Evolutionary conservation across 2,797 vertebrate genomes (phyloP), one percentile per base, ranked within the genome.

Genomic region (Threskiornis aethiopicus): DNA sequence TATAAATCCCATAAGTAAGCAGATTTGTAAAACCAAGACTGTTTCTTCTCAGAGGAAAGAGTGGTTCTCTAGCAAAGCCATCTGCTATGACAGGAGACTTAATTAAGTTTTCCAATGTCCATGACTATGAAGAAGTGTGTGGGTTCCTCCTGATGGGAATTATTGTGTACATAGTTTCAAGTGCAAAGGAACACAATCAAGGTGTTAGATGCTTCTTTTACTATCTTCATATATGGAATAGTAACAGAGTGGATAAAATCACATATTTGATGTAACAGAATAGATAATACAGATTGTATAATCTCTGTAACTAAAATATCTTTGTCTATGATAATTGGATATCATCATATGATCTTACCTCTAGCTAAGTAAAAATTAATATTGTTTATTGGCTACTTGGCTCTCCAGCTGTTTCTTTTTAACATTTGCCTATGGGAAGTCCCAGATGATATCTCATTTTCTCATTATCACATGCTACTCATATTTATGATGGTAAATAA

Each of bases 181-280:
- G 11, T 26, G 7, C 16, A 72, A 69, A 86, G 35, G 3, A 65
- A 52, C 6, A 2, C 2, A 80, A 0, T 33, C 1, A 4, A 16
- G 3, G 7, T 39, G 26, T 62, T n/a, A 11, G 20, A n/a, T 46
- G 20, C 2, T 49, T 77, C 17, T 65, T 86, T 86, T 69, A 11
- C 13, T 51, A 8, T 33, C 6, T 77, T 80, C 1, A 1, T 66
- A 2, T 42, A 16, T 13, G 80, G 25, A 69, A 46, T 54, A 73
- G 46, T 29, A 70, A 33, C 5, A 55, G 31, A 72, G 39, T 21
- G 20, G 13, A 13, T 66, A 66, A 59, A 73, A 29, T 26, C 39
- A 3, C 13, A 64, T 35, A 35, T 42, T 62, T 16, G 58, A 2
- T 58, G 5, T 39, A 61, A 29, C 16, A 46, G 44, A 37, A 73